These are phyloP conservation scores for Cataglyphis hispanica DNA, from an alignment of 1,140 invertebrate genomes.

Conservation along the genomic window DNA sequence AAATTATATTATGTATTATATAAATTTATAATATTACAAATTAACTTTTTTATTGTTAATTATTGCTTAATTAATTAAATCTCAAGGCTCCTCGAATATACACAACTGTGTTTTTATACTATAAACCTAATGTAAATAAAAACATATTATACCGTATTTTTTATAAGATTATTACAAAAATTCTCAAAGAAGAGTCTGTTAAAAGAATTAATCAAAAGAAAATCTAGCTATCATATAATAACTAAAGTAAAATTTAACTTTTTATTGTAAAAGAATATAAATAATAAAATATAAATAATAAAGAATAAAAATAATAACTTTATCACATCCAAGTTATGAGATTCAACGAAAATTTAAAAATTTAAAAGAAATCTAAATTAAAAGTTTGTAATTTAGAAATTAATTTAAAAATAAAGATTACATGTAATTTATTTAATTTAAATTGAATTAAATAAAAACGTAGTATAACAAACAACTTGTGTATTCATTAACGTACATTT, in stretches of 20 bases:
- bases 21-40: conserved; percentile 7
- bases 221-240: neutral
- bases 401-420: neutral
- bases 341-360: neutral
- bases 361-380: neutral
- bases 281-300: no score
- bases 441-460: neutral
- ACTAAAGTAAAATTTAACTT: conserved; percentile 4
- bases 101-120: neutral
- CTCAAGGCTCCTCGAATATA: neutral
- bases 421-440: conserved; percentile 20
- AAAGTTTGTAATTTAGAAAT: conserved; percentile 13
- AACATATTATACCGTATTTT: neutral
- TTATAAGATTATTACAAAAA: neutral
- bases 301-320: neutral
- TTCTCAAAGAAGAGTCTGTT: neutral
- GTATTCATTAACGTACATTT: conserved; percentile 8
- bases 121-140: neutral
- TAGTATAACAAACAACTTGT: neutral
- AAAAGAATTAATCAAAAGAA: neutral
- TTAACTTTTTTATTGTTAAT: neutral
- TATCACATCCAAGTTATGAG: neutral
- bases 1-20: neutral
- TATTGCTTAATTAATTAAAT: conserved; percentile 22
- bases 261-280: neutral